These are phyloP conservation scores for Rhynchotus rufescens DNA, from an alignment of 2,797 vertebrate species.

Conservation along the genomic window DNA sequence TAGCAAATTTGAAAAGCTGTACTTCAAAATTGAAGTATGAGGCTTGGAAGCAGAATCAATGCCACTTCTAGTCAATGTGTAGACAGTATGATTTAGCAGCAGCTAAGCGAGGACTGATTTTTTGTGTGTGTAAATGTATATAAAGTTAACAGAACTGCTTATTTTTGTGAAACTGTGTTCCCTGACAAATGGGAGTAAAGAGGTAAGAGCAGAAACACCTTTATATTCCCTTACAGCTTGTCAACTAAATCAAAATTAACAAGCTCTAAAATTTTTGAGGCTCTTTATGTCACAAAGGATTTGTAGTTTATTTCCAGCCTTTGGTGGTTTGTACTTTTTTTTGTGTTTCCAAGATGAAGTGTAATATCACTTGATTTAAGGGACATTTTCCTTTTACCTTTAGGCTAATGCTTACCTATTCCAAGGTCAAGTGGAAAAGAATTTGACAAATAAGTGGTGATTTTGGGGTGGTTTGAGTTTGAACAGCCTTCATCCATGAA, in stretches of 20 bases:
- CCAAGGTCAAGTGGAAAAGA: slow-evolving; percentile 53
- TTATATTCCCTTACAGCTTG: slow-evolving; percentile 11
- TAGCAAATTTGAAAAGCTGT: not conserved
- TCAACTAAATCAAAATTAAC: slow-evolving; percentile 61
- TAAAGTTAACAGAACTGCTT: not conserved
- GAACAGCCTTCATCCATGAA: not conserved
- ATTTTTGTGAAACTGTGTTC: not conserved
- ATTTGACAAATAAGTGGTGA: slow-evolving; percentile 31
- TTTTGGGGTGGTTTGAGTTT: slow-evolving; percentile 5
- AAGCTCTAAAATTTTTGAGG: slow-evolving; percentile 39
- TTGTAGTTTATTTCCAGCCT: slow-evolving; percentile 41
- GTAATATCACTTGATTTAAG: slow-evolving; percentile 54
- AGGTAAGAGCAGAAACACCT: slow-evolving; percentile 29
- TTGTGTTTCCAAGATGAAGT: slow-evolving; percentile 47
- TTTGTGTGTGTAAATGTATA: not conserved
- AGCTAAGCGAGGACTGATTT: not conserved
- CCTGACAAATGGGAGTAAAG: not conserved
- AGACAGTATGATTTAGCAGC: not conserved
- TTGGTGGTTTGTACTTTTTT: slow-evolving; percentile 45
- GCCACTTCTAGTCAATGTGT: not conserved
- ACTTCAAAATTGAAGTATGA: not conserved
- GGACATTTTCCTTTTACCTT: slow-evolving; percentile 47
- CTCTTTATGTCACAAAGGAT: slow-evolving; percentile 34
- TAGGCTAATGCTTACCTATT: slow-evolving; percentile 36
- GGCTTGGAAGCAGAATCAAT: not conserved